A percentile compares a stretch with the other conserved stretches of the same genome.
These are phyloP conservation scores for Mionectes macconnelli DNA, from an alignment of 2,113 vertebrate species.

Conservation along the genomic window DNA sequence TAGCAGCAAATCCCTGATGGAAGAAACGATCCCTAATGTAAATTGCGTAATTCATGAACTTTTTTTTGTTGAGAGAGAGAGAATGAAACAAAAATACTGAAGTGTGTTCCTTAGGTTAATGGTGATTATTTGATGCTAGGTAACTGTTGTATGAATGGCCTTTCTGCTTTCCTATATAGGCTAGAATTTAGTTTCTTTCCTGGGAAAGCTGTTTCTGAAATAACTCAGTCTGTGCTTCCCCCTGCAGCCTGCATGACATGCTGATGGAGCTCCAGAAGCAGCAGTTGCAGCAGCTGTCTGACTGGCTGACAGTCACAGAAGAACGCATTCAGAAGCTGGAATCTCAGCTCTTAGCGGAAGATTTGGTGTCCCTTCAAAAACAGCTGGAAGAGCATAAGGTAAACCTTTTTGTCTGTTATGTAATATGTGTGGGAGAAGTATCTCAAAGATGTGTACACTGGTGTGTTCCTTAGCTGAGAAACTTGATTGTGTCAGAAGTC, in stretches of 20 bases:
- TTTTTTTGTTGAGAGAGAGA: neutral
- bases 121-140: neutral
- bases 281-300: slow-evolving; percentile 91
- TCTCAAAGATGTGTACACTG: neutral
- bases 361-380: slow-evolving; percentile 80
- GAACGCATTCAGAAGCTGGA: slow-evolving; percentile 92
- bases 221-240: neutral
- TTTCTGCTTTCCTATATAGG: neutral
- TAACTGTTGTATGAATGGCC: neutral
- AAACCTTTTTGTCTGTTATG: neutral
- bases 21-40: neutral
- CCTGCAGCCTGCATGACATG: slow-evolving; percentile 88
- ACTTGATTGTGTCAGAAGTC: neutral
- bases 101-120: neutral
- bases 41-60: neutral
- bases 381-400: slow-evolving; percentile 91
- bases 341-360: slow-evolving; percentile 68
- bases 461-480: neutral
- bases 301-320: slow-evolving; percentile 90
- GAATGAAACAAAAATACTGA: neutral
- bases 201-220: neutral
- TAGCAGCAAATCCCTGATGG: neutral
- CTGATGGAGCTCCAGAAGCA: slow-evolving; percentile 95
- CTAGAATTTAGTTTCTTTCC: neutral
- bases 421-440: neutral